Evolutionary conservation across 2,113 vertebrate species (phyloP), one percentile per base, ranked within the genome.

Genomic region (Cinclus mexicanus): DNA sequence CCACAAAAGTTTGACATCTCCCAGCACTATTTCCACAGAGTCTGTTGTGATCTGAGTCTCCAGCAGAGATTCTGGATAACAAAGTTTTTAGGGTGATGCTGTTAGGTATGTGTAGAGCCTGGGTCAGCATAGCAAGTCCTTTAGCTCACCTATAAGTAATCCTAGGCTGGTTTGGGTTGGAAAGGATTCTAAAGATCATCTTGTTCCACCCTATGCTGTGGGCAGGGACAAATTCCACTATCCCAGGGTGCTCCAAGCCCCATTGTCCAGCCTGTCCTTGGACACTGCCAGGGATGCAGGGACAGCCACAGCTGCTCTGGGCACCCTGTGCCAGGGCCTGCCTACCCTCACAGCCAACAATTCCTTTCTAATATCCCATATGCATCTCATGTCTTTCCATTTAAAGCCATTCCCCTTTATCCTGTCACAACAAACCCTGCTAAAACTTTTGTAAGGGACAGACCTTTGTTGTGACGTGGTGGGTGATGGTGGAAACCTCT

Each of bases 401-500:
- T 26, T 35, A 49, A 61, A 69, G 6, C 29, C 13, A 17, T 47
- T n/a, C 10, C 6, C 8, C 8, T 8, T 20, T 9, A 6, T 19
- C 7, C 41, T 61, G 5, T 41, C 24, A 8, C 61, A 69, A 35
- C 9, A 31, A 75, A 5, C 17, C 29, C 35, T 7, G 29, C 24
- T 42, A 28, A 49, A 55, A 55, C 12, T 20, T 28, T 41, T 39
- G 2, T 11, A 56, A 74, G 41, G 41, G 24, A 52, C 2, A 39
- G 81, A 65, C 4, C 35, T 6, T 1, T 6, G 14, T 33, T 59
- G 0, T 4, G 50, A 22, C 8, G 0, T 0, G 2, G 28, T 21
- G 50, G 33, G 14, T 0, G 1, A 42, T 0, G 65, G 31, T 21
- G 31, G 61, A 83, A 35, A 31, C 28, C 37, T 37, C 35, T 86